These are phyloP conservation scores for Rhabdophis nuchalis DNA, from an alignment of 2,797 vertebrate species.

Conservation along the genomic window DNA sequence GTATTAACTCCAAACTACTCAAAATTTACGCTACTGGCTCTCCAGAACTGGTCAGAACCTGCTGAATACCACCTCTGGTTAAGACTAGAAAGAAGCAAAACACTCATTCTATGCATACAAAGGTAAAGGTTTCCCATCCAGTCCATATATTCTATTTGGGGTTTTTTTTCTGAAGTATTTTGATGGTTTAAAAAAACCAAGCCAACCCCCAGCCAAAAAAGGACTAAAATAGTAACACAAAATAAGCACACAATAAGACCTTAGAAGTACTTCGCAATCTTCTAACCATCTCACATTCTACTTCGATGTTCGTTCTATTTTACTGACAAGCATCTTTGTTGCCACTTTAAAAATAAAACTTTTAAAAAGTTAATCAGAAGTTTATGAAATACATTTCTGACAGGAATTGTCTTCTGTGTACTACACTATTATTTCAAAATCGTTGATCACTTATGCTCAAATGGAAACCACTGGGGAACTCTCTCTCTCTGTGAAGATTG, in stretches of 20 bases:
- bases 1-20: too few relatives aligned
- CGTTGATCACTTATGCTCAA: constrained; percentile 29
- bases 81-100: too few relatives aligned
- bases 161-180: neutral
- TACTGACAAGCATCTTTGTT: neutral
- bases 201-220: neutral
- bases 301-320: constrained; percentile 1
- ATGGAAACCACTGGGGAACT: constrained; percentile 28
- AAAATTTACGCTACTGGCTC: too few relatives aligned
- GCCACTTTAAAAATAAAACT: neutral
- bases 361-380: constrained; percentile 4
- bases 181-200: neutral
- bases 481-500: constrained; percentile 27
- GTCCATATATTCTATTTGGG: neutral
- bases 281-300: neutral
- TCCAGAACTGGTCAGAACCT: too few relatives aligned
- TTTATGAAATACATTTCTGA: constrained; percentile 11
- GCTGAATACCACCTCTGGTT: too few relatives aligned
- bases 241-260: neutral
- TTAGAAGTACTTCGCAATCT: neutral
- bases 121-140: neutral
- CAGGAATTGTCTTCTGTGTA: neutral
- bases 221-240: neutral
- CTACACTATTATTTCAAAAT: constrained; percentile 25
- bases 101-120: neutral